These are phyloP conservation scores for Coecobrya sp. DNA, from an alignment of 2,888 invertebrate genomes.

Conservation along the genomic window DNA sequence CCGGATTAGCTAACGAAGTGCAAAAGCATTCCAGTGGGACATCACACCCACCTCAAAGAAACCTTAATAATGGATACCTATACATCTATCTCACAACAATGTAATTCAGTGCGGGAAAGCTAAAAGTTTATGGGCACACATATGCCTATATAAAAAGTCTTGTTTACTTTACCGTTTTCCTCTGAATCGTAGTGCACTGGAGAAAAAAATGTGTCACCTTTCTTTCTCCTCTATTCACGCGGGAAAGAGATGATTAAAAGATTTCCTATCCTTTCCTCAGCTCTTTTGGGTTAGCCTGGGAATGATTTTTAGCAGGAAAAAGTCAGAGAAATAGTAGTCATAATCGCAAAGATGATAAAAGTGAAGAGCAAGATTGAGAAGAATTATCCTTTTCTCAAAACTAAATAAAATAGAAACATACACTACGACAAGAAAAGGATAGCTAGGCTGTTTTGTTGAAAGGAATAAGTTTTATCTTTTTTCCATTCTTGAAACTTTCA, in stretches of 20 bases:
- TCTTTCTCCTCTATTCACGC: background rate
- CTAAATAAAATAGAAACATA: too few species aligned
- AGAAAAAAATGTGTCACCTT: too few species aligned
- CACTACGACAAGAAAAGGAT: too few species aligned
- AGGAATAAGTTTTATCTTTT: background rate
- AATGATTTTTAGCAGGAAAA: background rate
- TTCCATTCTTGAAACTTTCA: constrained; percentile 21
- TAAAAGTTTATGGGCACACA: too few species aligned
- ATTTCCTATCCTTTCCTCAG: constrained; percentile 26
- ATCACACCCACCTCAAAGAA: background rate
- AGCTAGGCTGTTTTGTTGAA: background rate
- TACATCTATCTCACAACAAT: too few species aligned
- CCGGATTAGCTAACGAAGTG: constrained; percentile 7
- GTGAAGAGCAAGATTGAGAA: background rate
- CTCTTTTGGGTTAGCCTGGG: background rate
- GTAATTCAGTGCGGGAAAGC: too few species aligned
- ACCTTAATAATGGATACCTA: too few species aligned
- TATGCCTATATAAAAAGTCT: too few species aligned
- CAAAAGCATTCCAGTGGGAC: background rate
- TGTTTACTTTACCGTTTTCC: too few species aligned
- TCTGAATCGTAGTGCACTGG: too few species aligned
- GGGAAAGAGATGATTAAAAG: constrained; percentile 12
- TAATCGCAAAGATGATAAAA: background rate
- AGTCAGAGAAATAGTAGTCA: background rate
- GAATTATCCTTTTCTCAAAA: background rate